Percentiles rank a stretch among this genome's conserved stretches.
Conservation (phyloP, 2,113 vertebrate species). For the Urocynchramus pylzowi region DNA sequence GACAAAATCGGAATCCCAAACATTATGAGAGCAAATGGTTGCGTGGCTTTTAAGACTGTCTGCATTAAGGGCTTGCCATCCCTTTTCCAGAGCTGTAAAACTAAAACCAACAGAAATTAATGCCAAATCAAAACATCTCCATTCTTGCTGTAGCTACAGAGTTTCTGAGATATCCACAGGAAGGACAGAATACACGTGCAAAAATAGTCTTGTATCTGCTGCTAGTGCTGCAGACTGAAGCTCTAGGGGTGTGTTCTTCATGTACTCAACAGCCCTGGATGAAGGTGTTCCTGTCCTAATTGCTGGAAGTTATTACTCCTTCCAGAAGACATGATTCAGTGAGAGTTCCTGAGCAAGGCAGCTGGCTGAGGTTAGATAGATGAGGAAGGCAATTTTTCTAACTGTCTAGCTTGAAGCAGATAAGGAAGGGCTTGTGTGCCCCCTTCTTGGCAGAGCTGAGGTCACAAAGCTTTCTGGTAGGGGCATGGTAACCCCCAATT, state of each 20-base stretch:
- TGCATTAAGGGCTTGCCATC: not conserved
- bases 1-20: not conserved
- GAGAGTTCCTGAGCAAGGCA: not conserved
- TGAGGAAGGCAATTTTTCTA: not conserved
- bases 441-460: constrained; percentile 8
- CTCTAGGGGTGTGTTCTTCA: not conserved
- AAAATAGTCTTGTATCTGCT: not conserved
- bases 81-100: not conserved
- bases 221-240: not conserved
- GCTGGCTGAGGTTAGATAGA: not conserved
- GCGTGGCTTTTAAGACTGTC: not conserved
- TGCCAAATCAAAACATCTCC: not conserved
- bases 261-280: not conserved
- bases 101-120: not conserved
- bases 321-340: not conserved
- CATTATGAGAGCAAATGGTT: not conserved
- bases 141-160: not conserved
- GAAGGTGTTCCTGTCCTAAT: not conserved
- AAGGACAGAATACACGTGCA: not conserved
- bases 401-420: not conserved
- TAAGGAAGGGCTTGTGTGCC: not conserved
- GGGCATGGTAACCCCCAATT: not conserved
- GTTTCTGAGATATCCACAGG: not conserved
- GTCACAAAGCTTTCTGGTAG: not conserved
- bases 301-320: not conserved